Percentiles rank a stretch among this genome's conserved stretches.
Evolutionary conservation across 2,888 invertebrate species (phyloP).

Genomic region (Meganola albula): DNA sequence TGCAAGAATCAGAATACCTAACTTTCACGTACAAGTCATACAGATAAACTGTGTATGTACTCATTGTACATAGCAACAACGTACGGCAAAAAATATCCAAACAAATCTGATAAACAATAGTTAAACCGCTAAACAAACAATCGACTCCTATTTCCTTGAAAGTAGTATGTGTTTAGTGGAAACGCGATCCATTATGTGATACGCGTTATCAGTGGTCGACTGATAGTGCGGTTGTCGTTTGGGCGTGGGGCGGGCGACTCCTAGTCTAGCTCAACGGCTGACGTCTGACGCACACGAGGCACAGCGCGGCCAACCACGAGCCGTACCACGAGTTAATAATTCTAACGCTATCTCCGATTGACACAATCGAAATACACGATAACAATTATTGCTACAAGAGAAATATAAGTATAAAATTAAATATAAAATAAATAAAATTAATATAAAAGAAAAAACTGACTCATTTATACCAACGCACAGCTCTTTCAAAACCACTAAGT

Average conservation of each 20-base stretch:
- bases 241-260: conserved; percentile 49
- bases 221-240: conserved; percentile 38
- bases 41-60: too few relatives aligned
- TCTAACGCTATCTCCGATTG: conserved; percentile 28
- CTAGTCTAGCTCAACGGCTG: conserved; percentile 44
- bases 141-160: conserved; percentile 32
- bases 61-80: conserved; percentile 23
- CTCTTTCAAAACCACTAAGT: too few relatives aligned
- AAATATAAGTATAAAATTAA: too few relatives aligned
- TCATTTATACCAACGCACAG: too few relatives aligned
- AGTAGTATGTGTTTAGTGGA: conserved; percentile 32
- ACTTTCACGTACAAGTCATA: too few relatives aligned
- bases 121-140: conserved; percentile 26
- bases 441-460: too few relatives aligned
- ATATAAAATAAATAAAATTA: too few relatives aligned
- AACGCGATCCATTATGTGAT: conserved; percentile 35
- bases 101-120: conserved; percentile 28
- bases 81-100: conserved; percentile 20
- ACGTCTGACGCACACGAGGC: conserved; percentile 13
- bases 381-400: conserved; percentile 34
- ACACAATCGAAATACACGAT: conserved; percentile 30
- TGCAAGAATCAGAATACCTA: too few relatives aligned
- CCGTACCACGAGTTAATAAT: conserved; percentile 23
- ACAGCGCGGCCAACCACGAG: conserved; percentile 14
- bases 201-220: conserved; percentile 42